Evolutionary conservation across 1,140 invertebrate species (phyloP).

Genomic region (Myzus persicae): DNA sequence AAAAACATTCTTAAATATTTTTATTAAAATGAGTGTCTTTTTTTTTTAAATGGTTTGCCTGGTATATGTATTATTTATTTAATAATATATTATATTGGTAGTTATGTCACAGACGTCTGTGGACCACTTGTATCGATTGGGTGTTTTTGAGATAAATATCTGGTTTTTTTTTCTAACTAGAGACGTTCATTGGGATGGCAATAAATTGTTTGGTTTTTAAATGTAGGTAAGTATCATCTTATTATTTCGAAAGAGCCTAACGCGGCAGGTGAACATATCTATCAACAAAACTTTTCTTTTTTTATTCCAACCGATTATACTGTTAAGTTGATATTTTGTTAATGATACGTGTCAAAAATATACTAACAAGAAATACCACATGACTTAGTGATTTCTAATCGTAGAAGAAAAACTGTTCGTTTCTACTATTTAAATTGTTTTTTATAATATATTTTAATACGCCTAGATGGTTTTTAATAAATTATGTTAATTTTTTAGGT

Average conservation of each 20-base stretch:
- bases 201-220: background rate
- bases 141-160: background rate
- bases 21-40: too few relatives aligned
- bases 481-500: slow-evolving; percentile 25
- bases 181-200: background rate
- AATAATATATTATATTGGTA: background rate
- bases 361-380: background rate
- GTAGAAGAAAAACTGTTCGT: background rate
- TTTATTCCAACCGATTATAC: background rate
- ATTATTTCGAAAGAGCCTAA: background rate
- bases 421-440: background rate
- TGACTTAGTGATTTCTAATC: background rate
- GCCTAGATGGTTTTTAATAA: background rate
- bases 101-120: background rate
- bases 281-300: background rate
- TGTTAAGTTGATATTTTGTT: background rate
- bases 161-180: background rate
- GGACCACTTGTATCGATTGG: background rate
- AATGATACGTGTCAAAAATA: background rate
- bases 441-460: background rate
- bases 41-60: background rate
- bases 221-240: background rate
- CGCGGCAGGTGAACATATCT: background rate
- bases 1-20: too few relatives aligned
- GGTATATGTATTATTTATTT: background rate